Conservation (phyloP, 2,113 vertebrate genomes). For the Pedionomus torquatus region DNA sequence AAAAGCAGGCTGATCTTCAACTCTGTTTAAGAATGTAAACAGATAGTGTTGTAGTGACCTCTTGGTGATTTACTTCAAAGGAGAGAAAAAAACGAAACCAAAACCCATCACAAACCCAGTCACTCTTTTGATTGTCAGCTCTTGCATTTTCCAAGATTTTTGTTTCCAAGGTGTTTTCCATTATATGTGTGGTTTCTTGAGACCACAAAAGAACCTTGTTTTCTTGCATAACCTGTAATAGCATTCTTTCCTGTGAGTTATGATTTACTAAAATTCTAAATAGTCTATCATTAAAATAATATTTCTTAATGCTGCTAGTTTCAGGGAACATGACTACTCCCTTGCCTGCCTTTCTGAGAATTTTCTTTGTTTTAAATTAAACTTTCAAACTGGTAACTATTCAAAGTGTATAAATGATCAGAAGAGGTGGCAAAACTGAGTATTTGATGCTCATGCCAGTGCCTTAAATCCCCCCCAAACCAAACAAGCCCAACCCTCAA, state of each 20-base stretch:
- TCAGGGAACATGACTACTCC: neutral
- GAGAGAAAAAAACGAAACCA: neutral
- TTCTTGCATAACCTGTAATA: neutral
- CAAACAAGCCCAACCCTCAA: too few species aligned
- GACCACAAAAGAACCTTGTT: neutral
- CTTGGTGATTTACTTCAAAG: neutral
- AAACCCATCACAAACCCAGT: fast-evolving
- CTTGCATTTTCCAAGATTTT: neutral
- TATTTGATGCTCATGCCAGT: neutral
- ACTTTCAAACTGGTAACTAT: neutral
- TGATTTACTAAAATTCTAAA: neutral
- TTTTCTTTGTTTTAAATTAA: neutral
- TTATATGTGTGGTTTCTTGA: neutral
- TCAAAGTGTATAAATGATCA: neutral
- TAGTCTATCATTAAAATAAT: neutral
- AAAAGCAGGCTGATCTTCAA: neutral
- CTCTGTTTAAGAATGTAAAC: neutral
- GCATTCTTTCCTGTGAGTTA: neutral
- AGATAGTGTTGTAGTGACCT: neutral
- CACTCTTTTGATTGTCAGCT: neutral
- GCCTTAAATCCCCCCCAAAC: too few species aligned
- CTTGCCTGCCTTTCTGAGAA: neutral
- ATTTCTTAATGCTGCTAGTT: neutral
- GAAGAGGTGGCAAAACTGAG: neutral
- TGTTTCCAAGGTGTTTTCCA: neutral